A percentile compares a stretch with the other conserved stretches of the same genome.
These are phyloP conservation scores for Galaxea fascicularis DNA, from an alignment of 92 coral and sea anemone species.

Conservation along the genomic window DNA sequence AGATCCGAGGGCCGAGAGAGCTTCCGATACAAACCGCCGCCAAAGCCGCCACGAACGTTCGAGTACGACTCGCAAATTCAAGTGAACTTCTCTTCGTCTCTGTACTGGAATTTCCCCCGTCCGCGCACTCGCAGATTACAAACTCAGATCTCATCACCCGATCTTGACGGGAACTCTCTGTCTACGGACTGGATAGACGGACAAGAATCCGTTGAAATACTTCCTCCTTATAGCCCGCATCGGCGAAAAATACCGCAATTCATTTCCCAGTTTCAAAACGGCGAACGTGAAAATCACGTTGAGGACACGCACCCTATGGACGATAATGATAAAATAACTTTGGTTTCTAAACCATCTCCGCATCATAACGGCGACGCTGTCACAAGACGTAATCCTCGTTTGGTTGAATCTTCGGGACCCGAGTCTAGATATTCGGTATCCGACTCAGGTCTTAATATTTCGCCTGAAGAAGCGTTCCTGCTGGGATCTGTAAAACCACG, in stretches of 20 bases:
- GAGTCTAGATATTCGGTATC: slow-evolving; percentile 46
- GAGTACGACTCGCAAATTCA: slow-evolving; percentile 71
- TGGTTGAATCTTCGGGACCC: slow-evolving; percentile 31
- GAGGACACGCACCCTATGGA: not conserved
- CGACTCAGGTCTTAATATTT: slow-evolving; percentile 50
- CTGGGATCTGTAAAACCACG: slow-evolving; percentile 57
- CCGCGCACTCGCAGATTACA: slow-evolving; percentile 15
- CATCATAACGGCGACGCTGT: slow-evolving; percentile 21
- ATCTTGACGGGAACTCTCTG: slow-evolving; percentile 5
- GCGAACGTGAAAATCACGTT: not conserved
- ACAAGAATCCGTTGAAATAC: slow-evolving; percentile 26
- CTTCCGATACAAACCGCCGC: slow-evolving; percentile 73
- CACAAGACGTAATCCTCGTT: slow-evolving; percentile 25
- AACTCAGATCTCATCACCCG: slow-evolving; percentile 45
- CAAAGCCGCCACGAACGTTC: slow-evolving; percentile 88
- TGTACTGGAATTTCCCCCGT: slow-evolving; percentile 78
- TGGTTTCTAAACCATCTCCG: slow-evolving; percentile 3
- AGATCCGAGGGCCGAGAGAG: slow-evolving; percentile 56
- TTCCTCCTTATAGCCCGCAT: slow-evolving; percentile 35
- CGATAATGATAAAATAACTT: not conserved
- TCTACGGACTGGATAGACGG: slow-evolving; percentile 29
- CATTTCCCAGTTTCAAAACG: not conserved
- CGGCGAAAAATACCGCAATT: not conserved
- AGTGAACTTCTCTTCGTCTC: slow-evolving; percentile 66
- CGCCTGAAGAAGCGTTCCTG: slow-evolving; percentile 38